phyloP scores from a whole-genome alignment of 2,888 invertebrate species.

The Rosalia funebris region DNA sequence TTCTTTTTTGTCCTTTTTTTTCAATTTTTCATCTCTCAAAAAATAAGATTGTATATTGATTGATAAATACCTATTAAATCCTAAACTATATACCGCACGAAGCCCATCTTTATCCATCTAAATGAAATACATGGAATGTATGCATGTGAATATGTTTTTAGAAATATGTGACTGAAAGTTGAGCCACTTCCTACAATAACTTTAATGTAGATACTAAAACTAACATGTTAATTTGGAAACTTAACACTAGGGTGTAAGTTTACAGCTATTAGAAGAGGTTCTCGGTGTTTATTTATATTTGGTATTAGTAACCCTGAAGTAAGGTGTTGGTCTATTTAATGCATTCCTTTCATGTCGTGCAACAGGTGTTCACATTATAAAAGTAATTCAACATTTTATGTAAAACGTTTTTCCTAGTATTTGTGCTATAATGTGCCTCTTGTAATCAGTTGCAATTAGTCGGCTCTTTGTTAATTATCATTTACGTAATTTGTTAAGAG shows the following conservation, averaged over 20 bases:
- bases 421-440: constrained; percentile 15
- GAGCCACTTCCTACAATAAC: no score
- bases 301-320: constrained; percentile 30
- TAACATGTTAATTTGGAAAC: constrained; percentile 39
- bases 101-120: no score
- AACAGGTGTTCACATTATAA: constrained; percentile 35
- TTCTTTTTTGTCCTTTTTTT: no score
- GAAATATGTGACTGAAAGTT: no score
- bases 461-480: constrained; percentile 27
- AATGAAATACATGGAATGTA: no score
- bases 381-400: constrained; percentile 14
- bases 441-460: constrained; percentile 23
- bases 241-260: constrained; percentile 46
- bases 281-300: constrained; percentile 35
- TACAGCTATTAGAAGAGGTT: constrained; percentile 38
- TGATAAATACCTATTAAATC: no score
- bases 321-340: constrained; percentile 32
- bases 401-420: constrained; percentile 12
- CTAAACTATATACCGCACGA: no score
- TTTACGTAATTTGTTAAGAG: constrained; percentile 25
- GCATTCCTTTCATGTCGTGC: constrained; percentile 30
- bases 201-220: constrained; percentile 3
- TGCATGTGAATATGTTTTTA: no score
- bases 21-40: no score
- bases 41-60: no score